Percentiles rank a stretch among this genome's conserved stretches.
Evolutionary conservation across 2,797 vertebrate genomes (phyloP).

Genomic region (Holocentrus rufus): DNA sequence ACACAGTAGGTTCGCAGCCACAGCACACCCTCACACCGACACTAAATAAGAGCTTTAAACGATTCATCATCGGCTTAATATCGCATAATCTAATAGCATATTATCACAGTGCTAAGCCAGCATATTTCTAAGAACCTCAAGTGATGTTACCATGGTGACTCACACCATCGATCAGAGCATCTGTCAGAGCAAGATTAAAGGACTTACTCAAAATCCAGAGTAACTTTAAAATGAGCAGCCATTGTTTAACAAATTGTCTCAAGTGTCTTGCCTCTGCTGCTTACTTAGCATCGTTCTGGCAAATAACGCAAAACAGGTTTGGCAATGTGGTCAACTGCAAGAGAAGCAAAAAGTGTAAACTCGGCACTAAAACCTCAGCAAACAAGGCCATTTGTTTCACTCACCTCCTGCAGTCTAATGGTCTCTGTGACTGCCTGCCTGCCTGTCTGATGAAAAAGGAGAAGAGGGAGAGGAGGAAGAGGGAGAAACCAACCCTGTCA

Average conservation of each 20-base stretch:
- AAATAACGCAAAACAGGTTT: conserved; percentile 19
- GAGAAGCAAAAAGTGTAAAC: conserved; percentile 23
- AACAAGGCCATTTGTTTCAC: conserved; percentile 56
- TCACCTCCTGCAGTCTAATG: conserved; percentile 71
- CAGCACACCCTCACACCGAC: background rate
- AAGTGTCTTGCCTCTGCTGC: background rate
- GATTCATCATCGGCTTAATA: conserved; percentile 21
- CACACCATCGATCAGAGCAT: conserved; percentile 1
- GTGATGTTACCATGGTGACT: conserved; percentile 8
- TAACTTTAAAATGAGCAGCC: conserved; percentile 15
- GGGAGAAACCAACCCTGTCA: conserved; percentile 49
- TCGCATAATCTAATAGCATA: conserved; percentile 9
- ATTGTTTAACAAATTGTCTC: background rate
- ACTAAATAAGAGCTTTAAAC: conserved; percentile 12
- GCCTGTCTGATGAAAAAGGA: conserved; percentile 68
- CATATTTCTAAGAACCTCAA: conserved; percentile 13
- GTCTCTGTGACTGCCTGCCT: conserved; percentile 40
- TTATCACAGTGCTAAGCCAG: background rate
- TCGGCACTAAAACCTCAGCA: conserved; percentile 7
- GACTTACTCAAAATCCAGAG: background rate
- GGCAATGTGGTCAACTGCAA: conserved; percentile 12
- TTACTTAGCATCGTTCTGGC: background rate
- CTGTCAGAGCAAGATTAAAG: conserved; percentile 15
- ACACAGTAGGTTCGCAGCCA: background rate
- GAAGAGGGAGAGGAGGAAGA: conserved; percentile 58